Evolutionary conservation across 2,797 vertebrate genomes (phyloP), one percentile per base, ranked within the genome.

Genomic region (Parotocinclus haroldoi): DNA sequence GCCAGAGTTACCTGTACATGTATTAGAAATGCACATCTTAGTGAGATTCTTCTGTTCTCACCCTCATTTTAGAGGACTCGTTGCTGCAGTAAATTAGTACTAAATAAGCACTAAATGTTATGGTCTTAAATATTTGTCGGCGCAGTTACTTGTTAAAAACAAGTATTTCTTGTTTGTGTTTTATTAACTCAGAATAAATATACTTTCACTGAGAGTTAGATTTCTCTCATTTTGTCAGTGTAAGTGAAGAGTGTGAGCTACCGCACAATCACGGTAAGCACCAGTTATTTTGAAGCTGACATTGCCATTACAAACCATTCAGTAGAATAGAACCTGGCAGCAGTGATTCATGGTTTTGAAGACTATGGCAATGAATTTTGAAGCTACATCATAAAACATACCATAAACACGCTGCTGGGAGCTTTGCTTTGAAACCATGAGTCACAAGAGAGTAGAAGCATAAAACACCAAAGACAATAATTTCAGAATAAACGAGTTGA

Each of bases 401-500:
- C 66, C 63, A 64, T 72, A 75, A 72, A 75, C 46, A 39, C 60
- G 55, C 67, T 65, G 63, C 59, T 68, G 11, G 53, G 49, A 69
- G 65, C 19, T 63, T 52, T 62, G 46, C 66, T 78, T 73, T 77
- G 60, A 77, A 75, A 73, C 66, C 58, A 12, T 5, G 63, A 58
- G 59, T 75, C 69, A 72, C 39, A 65, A 67, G 68, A 49, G 61
- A 56, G 50, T 58, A 13, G 71, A 71, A 48, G 44, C 55, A 57
- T 69, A 73, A 69, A 75, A 52, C 63, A 71, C 72, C 62, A 66
- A 65, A 57, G 59, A 76, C 66, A 76, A 79, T 78, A 71, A 81
- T 81, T 78, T 73, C 65, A 73, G 61, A 75, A 78, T 79, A 78
- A 76, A 78, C 69, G 61, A 76, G 79, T 69, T 60, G 69, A 65